These are phyloP conservation scores for Phortica variegata DNA, from an alignment of 1,140 invertebrate genomes.

Conservation along the genomic window DNA sequence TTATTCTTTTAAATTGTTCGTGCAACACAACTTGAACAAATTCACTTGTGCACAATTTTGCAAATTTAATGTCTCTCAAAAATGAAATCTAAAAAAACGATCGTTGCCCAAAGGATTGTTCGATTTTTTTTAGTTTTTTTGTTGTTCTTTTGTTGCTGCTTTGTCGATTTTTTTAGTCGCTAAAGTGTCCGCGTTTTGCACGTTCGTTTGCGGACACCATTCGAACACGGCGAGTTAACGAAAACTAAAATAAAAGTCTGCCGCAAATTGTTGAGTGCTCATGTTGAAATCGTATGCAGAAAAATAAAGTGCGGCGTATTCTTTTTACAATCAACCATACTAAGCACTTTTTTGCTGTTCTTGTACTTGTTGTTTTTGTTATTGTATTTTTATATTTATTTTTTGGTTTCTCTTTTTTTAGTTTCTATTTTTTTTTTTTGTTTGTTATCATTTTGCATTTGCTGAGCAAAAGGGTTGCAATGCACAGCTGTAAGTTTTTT, in stretches of 20 bases:
- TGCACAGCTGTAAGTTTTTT: conserved; percentile 41
- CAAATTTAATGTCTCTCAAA: no score
- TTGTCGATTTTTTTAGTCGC: background rate
- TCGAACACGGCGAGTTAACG: conserved; percentile 31
- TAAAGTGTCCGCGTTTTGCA: conserved; percentile 16
- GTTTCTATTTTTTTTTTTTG: no score
- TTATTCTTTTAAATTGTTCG: no score
- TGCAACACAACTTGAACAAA: no score
- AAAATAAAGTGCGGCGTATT: no score
- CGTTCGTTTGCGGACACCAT: conserved; percentile 27
- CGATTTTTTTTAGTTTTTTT: background rate
- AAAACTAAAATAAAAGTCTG: conserved; percentile 18
- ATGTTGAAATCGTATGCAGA: no score
- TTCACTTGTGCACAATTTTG: no score
- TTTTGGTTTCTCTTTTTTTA: no score
- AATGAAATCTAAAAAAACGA: no score
- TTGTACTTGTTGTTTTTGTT: background rate
- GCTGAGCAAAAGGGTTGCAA: background rate
- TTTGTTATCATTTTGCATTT: background rate
- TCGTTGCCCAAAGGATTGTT: no score
- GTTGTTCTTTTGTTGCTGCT: conserved; percentile 1
- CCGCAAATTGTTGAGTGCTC: no score
- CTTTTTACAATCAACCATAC: no score
- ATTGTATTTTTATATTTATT: conserved; percentile 6
- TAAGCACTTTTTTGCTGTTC: conserved; percentile 1